Conservation (phyloP, 2,888 invertebrate species). For the Eupithecia dodoneata region DNA sequence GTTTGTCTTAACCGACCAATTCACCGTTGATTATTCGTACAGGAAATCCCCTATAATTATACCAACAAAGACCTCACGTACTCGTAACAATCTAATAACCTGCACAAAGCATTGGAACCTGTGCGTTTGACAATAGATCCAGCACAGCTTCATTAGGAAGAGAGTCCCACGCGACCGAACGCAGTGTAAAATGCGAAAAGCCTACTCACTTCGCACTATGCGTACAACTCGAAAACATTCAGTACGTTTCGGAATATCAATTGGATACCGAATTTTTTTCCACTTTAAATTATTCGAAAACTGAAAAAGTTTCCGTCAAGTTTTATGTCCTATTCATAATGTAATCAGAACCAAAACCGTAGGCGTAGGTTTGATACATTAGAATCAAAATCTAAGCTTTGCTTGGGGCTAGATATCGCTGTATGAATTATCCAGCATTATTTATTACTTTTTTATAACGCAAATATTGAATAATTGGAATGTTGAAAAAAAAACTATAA, state of each 20-base stretch:
- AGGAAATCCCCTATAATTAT: constrained; percentile 39
- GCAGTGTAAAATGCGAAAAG: constrained; percentile 7
- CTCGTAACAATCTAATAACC: constrained; percentile 55
- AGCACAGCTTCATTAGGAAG: constrained; percentile 58
- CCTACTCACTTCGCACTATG: constrained; percentile 12
- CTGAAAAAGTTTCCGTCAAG: background rate
- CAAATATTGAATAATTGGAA: too few relatives aligned
- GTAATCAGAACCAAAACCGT: background rate
- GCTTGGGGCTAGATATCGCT: too few relatives aligned
- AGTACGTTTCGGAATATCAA: background rate
- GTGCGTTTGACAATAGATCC: constrained; percentile 58
- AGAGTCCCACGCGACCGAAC: constrained; percentile 36
- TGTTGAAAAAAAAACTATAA: background rate
- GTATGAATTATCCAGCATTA: too few relatives aligned
- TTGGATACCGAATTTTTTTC: too few relatives aligned
- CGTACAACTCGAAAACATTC: background rate
- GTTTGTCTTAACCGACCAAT: background rate
- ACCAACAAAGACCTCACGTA: constrained; percentile 50
- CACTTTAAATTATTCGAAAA: background rate
- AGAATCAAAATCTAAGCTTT: background rate
- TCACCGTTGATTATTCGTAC: constrained; percentile 18
- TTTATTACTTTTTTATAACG: too few relatives aligned
- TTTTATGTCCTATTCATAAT: background rate
- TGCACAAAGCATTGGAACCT: constrained; percentile 57
- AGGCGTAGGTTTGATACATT: background rate